A percentile compares a stretch with the other conserved stretches of the same genome.
Conservation (phyloP, 2,113 vertebrate genomes). For the Neolamprologus devosi region DNA sequence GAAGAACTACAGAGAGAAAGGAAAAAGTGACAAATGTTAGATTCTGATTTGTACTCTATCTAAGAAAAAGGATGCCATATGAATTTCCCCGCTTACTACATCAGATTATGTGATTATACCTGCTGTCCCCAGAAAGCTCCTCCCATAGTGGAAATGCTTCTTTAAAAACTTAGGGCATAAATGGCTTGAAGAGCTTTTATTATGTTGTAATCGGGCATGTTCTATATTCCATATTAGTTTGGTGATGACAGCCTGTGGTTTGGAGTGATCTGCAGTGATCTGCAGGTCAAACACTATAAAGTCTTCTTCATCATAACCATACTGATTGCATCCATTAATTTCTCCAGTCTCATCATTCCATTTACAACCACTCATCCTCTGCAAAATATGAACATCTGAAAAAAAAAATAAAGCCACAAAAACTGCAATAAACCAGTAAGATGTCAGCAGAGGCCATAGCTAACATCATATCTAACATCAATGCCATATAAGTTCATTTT, state of each 20-base stretch:
- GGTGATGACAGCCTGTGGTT: background rate
- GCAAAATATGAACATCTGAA: no score
- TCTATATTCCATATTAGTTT: background rate
- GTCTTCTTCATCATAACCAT: no score
- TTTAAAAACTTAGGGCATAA: background rate
- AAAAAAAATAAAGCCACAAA: no score
- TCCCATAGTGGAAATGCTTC: background rate
- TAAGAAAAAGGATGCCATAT: background rate
- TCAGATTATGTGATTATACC: background rate
- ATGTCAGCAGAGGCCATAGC: no score
- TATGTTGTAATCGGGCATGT: accelerated
- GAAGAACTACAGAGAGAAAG: accelerated
- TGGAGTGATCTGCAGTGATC: accelerated
- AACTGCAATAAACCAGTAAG: no score
- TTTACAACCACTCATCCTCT: no score
- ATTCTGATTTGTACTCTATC: accelerated
- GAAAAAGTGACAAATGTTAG: accelerated
- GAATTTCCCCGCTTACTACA: accelerated
- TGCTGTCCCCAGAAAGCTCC: background rate
- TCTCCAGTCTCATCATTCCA: no score
- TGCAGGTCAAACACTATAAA: background rate
- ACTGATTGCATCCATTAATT: no score
- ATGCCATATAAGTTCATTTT: no score
- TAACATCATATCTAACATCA: no score
- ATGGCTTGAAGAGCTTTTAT: accelerated